These are phyloP conservation scores for Drosophila guanche DNA, from an alignment of 1,140 invertebrate genomes.

Conservation along the genomic window DNA sequence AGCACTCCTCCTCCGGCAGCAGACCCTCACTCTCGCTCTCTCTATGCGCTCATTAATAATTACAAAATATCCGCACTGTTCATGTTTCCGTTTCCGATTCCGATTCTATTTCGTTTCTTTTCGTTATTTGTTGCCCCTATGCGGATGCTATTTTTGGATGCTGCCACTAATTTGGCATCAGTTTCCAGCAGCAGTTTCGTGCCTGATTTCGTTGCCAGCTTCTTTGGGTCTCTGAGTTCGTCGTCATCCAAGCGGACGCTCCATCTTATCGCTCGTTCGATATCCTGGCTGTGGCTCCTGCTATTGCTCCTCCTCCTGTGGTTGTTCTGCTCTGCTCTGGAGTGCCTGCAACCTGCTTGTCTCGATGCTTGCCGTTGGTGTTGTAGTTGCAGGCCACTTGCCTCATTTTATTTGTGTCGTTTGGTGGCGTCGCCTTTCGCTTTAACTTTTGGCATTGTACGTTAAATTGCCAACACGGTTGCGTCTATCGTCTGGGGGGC, in stretches of 20 bases:
- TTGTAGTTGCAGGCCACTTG: constrained; percentile 42
- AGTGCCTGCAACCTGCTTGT: constrained; percentile 49
- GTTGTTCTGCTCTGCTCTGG: constrained; percentile 15
- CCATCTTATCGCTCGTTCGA: constrained; percentile 59
- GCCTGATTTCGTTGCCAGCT: constrained; percentile 12
- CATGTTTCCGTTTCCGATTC: constrained; percentile 30
- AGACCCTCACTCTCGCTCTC: background rate
- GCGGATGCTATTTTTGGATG: constrained; percentile 30
- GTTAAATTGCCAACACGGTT: constrained; percentile 33
- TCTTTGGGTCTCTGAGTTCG: constrained; percentile 44
- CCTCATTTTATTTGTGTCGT: constrained; percentile 66
- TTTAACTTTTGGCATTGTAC: constrained; percentile 60
- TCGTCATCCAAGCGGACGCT: constrained; percentile 66
- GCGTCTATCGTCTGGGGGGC: constrained; percentile 38
- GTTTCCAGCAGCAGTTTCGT: background rate
- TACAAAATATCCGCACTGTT: constrained; percentile 60
- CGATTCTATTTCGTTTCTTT: background rate
- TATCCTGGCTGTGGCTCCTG: constrained; percentile 22
- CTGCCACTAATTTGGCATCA: no score
- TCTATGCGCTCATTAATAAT: constrained; percentile 53
- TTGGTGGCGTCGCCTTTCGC: constrained; percentile 41
- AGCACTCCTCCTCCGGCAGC: constrained; percentile 13
- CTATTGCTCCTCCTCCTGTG: background rate
- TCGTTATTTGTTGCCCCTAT: constrained; percentile 6
- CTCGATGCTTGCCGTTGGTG: constrained; percentile 35